Evolutionary conservation across 2,113 vertebrate genomes (phyloP).

Genomic region (Phrynocephalus versicolor): DNA sequence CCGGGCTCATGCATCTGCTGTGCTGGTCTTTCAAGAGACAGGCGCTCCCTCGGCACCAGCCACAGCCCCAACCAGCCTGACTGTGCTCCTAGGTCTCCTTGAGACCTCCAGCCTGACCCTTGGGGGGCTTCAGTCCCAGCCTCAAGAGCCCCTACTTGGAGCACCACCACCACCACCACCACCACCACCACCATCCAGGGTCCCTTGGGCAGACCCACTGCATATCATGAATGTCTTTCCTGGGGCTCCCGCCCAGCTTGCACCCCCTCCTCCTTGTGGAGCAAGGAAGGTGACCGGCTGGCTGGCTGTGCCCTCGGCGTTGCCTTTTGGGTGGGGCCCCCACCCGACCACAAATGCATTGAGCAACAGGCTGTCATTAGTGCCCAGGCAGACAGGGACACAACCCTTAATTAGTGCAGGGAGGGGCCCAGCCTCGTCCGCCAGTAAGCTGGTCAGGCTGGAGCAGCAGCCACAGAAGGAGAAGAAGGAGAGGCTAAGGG

Average conservation of each 20-base stretch:
- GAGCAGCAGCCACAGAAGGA: neutral
- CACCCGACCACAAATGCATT: neutral
- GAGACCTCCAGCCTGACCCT: neutral
- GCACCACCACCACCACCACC: too few relatives aligned
- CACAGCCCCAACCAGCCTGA: rapidly evolving
- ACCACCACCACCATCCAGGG: too few relatives aligned
- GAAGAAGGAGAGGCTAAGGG: too few relatives aligned
- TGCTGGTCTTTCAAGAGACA: neutral
- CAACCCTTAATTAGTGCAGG: constrained; percentile 1
- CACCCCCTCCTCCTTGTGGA: neutral
- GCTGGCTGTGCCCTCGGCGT: rapidly evolving
- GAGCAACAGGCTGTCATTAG: neutral
- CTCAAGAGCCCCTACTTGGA: neutral
- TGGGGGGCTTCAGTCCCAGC: neutral
- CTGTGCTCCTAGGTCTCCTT: too few relatives aligned
- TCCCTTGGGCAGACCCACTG: neutral
- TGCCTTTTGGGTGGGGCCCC: neutral
- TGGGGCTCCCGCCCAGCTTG: too few relatives aligned
- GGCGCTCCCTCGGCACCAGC: neutral
- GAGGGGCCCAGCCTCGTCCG: neutral
- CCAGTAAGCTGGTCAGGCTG: too few relatives aligned
- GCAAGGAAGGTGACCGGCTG: neutral
- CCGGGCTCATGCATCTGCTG: neutral
- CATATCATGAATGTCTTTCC: too few relatives aligned
- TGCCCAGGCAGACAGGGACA: too few relatives aligned